These are phyloP conservation scores for Villa cingulata DNA, from an alignment of 2,888 invertebrate species.

Conservation along the genomic window DNA sequence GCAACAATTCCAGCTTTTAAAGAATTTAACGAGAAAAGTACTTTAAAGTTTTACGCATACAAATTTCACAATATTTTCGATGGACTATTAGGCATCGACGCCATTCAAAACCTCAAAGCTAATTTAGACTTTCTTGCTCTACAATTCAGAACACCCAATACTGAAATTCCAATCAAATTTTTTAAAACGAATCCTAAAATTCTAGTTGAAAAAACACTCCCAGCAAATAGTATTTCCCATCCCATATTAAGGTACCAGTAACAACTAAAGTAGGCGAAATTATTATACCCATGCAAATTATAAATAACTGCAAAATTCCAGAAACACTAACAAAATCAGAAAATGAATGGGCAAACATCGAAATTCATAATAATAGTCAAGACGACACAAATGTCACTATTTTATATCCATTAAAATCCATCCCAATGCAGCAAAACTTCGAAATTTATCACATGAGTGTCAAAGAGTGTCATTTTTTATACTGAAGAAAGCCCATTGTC, in stretches of 20 bases:
- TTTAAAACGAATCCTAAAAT: background rate
- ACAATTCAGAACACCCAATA: background rate
- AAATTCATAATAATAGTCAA: constrained; percentile 1
- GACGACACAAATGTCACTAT: too few relatives aligned
- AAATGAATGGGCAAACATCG: background rate
- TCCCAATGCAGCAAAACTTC: too few relatives aligned
- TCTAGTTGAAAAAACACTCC: background rate
- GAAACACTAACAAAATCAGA: background rate
- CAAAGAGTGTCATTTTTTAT: too few relatives aligned
- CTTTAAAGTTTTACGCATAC: background rate
- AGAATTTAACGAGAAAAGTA: constrained; percentile 3
- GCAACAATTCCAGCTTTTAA: constrained; percentile 4
- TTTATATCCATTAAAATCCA: too few relatives aligned
- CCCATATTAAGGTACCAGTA: background rate
- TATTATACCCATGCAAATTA: background rate
- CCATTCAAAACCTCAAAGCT: background rate
- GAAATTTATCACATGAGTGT: too few relatives aligned
- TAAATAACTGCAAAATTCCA: background rate
- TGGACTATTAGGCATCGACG: background rate
- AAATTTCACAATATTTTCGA: constrained; percentile 1
- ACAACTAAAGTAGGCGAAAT: background rate
- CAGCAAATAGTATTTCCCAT: background rate
- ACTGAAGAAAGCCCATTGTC: too few relatives aligned
- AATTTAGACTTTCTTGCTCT: background rate
- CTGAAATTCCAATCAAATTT: background rate